Evolutionary conservation across 1,140 invertebrate species (phyloP).

Genomic region (Zophobas morio): DNA sequence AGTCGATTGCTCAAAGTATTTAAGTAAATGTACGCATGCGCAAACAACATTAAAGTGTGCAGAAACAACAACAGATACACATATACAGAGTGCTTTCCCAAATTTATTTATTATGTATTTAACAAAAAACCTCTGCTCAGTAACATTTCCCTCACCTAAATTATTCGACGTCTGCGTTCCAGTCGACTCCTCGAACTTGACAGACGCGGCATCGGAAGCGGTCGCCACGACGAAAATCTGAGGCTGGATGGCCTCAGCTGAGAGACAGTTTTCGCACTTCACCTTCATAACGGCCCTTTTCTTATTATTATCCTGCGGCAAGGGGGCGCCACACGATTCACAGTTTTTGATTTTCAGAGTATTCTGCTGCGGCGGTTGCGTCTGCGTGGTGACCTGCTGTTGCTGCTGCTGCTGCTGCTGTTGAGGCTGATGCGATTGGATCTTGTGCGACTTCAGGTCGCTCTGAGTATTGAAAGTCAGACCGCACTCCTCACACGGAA

Average conservation of each 20-base stretch:
- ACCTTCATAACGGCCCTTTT: constrained; percentile 66
- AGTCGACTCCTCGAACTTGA: constrained; percentile 70
- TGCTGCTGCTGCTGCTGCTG: constrained; percentile 59
- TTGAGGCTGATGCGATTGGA: constrained; percentile 62
- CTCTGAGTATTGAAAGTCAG: constrained; percentile 72
- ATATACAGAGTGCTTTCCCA: no score
- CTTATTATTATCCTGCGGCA: constrained; percentile 67
- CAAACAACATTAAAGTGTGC: no score
- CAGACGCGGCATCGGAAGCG: constrained; percentile 73
- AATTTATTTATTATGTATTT: not conserved
- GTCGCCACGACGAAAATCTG: constrained; percentile 73
- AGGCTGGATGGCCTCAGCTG: constrained; percentile 66
- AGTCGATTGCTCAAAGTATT: no score
- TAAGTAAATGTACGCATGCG: no score
- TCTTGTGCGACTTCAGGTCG: constrained; percentile 70
- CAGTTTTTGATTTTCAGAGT: constrained; percentile 68
- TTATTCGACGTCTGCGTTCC: constrained; percentile 65
- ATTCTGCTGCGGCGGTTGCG: constrained; percentile 62
- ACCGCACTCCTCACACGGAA: constrained; percentile 73
- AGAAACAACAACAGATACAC: no score
- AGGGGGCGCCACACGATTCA: constrained; percentile 68
- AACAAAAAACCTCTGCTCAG: not conserved
- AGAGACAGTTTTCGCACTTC: constrained; percentile 66
- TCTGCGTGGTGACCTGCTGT: constrained; percentile 58
- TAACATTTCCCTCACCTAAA: constrained; percentile 62